phyloP scores from a whole-genome alignment of 2,113 vertebrate genomes.

The Apodemus sylvaticus region DNA sequence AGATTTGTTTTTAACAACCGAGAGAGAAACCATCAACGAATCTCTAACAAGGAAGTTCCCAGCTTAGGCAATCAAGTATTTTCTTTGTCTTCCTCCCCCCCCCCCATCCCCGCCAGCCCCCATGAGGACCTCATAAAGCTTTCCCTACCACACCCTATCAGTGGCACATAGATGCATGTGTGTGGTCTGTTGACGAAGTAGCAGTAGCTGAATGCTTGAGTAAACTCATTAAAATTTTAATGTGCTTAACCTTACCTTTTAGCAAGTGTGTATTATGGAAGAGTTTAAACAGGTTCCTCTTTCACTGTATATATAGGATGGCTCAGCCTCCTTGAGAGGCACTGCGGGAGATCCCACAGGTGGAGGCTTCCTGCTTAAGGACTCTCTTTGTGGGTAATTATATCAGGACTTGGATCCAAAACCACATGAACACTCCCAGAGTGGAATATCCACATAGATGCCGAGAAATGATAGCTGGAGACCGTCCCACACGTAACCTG shows the following conservation, averaged over 20 bases:
- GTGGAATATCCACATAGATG: not conserved
- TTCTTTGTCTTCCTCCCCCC: not conserved
- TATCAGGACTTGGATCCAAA: not conserved
- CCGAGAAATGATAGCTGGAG: not conserved
- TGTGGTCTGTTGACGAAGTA: not conserved
- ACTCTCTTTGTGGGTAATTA: not conserved
- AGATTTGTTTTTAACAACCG: not conserved
- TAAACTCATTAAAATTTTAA: constrained; percentile 42
- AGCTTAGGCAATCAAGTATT: not conserved
- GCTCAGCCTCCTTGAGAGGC: not conserved
- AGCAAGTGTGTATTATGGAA: not conserved
- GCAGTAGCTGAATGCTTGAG: not conserved
- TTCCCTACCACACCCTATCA: not conserved
- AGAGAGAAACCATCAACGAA: not conserved
- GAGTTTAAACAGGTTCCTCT: not conserved
- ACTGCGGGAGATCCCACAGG: not conserved
- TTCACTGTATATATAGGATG: not conserved
- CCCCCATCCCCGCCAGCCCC: not conserved
- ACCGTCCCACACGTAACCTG: not conserved
- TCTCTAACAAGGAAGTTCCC: not conserved
- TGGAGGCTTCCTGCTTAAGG: not conserved
- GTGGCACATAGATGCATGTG: not conserved
- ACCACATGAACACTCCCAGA: not conserved
- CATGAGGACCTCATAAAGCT: not conserved
- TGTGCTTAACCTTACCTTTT: constrained; percentile 6